Evolutionary conservation across 2,888 invertebrate genomes (phyloP), one percentile per base, ranked within the genome.

Genomic region (Drosophila phalerata): DNA sequence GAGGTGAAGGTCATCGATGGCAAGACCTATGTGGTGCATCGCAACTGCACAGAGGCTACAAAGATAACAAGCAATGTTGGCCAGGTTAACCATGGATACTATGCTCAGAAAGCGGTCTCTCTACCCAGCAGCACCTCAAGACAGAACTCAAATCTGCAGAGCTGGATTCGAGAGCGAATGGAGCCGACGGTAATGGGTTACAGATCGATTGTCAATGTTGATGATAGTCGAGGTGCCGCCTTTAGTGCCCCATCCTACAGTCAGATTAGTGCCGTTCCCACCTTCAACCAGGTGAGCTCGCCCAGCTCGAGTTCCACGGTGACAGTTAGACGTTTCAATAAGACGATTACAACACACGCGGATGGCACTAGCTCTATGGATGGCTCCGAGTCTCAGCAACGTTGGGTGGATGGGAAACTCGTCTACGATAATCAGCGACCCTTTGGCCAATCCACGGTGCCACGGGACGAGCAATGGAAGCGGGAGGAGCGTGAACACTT

Each of bases 1-100:
- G 91, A 92, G 60, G 90, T 92, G 0, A 91, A 91, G 62, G 90
- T 91, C 3, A 81, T 92, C 45, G 85, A 91, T 65, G 92, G 92
- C 30, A 91, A 92, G 57, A 91, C 91, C 0, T 90, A 89, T 66
- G 79, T 91, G n/a, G 91, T 92, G 10, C 91, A 91, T 57, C 90
- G 91, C 52, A 92, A 92, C 65, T 91, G 86, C 40, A 91, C 92
- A 0, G 92, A 92, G 28, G 90, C 90, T 10, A 81, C 82, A 5
- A 89, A 85, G n/a, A 10, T 79, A 11, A 62, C 65, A 0, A 82
- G 58, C 1, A 79, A 65, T 49, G 49, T 79, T 1, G 64, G 67
- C 56, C 79, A 76, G 34, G 6, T 70, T 0, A 70, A 52, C 15
- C 77, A 74, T 5, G 69, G 68, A 2, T 73, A 60, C 28, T 61